These are phyloP conservation scores for Naja naja DNA, from an alignment of 2,113 vertebrate species.

Conservation along the genomic window DNA sequence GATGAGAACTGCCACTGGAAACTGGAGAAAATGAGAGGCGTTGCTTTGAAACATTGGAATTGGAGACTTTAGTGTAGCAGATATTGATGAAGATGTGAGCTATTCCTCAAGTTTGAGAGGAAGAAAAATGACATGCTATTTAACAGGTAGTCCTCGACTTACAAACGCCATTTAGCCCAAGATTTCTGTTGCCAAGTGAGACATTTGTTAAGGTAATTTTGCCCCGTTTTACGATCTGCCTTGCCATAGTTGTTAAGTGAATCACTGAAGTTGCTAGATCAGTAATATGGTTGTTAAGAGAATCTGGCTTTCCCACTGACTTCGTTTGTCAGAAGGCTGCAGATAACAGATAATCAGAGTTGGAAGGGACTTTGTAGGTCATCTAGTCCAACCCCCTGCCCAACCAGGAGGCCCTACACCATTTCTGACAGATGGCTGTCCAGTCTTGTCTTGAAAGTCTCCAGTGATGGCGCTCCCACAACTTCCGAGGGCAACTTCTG, in stretches of 20 bases:
- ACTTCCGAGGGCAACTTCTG: no score
- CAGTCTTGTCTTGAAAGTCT: no score
- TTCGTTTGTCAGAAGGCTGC: background rate
- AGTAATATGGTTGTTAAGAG: background rate
- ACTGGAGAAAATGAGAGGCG: slow-evolving; percentile 45
- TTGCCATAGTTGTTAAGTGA: background rate
- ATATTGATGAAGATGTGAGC: background rate
- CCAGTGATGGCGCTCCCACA: no score
- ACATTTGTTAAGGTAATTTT: background rate
- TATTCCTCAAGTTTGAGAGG: slow-evolving; percentile 7
- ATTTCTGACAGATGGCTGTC: no score
- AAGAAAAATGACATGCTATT: background rate
- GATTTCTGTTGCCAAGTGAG: background rate
- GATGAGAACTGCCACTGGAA: slow-evolving; percentile 55
- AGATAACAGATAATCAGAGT: background rate
- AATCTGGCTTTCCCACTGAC: background rate
- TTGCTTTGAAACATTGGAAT: slow-evolving; percentile 37
- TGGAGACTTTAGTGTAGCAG: slow-evolving; percentile 19
- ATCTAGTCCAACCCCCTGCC: no score
- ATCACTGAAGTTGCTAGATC: background rate
- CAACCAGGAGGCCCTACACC: no score
- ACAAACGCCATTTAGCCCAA: background rate
- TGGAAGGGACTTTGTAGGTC: no score
- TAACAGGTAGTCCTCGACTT: background rate
- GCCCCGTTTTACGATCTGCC: background rate